Evolutionary conservation across 1,140 invertebrate species (phyloP).

Genomic region (Drosophila pectinifera): DNA sequence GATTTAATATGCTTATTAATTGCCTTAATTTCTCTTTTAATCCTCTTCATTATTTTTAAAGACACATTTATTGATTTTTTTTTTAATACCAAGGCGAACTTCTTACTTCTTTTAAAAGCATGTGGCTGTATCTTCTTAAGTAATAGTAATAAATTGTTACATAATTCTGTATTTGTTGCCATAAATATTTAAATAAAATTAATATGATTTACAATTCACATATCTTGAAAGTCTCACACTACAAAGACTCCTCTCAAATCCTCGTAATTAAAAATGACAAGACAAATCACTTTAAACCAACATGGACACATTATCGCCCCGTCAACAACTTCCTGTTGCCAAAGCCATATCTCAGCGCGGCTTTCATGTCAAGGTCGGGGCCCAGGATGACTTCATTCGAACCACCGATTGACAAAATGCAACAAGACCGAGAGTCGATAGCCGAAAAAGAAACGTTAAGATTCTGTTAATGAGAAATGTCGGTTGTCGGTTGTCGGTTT

Average conservation of each 20-base stretch:
- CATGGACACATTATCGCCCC: slow-evolving; percentile 7
- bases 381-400: slow-evolving; percentile 60
- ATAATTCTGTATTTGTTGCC: no score
- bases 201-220: not conserved
- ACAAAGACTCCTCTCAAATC: not conserved
- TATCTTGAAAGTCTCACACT: not conserved
- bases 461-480: slow-evolving; percentile 80
- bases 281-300: slow-evolving; percentile 35
- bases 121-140: no score
- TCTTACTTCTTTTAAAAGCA: not conserved
- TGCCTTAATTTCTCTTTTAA: no score
- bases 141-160: no score
- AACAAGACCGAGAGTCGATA: slow-evolving; percentile 56
- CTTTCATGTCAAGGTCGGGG: slow-evolving; percentile 55
- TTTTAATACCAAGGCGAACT: no score
- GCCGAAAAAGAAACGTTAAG: slow-evolving; percentile 47
- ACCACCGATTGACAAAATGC: slow-evolving; percentile 69
- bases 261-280: slow-evolving; percentile 23
- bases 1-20: not conserved
- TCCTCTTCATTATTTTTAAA: no score
- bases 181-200: not conserved
- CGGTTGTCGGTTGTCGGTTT: slow-evolving; percentile 76
- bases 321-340: slow-evolving; percentile 31
- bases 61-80: no score
- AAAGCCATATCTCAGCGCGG: slow-evolving; percentile 22